Percentiles rank a stretch among this genome's conserved stretches.
Conservation (phyloP, 2,113 vertebrate species). For the Eolophus roseicapilla region DNA sequence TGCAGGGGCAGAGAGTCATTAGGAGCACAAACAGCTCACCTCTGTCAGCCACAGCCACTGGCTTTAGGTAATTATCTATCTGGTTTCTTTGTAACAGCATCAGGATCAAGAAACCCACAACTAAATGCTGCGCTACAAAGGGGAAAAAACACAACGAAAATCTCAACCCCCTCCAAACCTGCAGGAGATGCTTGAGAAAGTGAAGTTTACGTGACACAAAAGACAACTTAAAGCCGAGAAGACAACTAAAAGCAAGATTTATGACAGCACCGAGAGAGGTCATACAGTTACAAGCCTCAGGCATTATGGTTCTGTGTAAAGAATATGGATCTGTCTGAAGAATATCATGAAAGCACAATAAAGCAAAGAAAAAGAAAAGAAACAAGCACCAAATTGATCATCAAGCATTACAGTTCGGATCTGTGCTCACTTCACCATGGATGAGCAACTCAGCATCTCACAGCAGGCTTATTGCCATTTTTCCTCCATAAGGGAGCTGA, state of each 20-base stretch:
- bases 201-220: neutral
- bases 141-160: neutral
- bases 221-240: neutral
- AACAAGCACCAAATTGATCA: constrained; percentile 17
- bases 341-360: constrained; percentile 10
- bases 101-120: neutral
- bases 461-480: constrained; percentile 15
- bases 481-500: neutral
- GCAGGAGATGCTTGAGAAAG: neutral
- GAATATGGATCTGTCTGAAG: constrained; percentile 11
- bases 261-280: neutral
- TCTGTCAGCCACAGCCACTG: neutral
- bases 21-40: neutral
- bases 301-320: neutral
- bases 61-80: neutral
- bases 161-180: neutral
- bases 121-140: neutral
- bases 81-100: neutral
- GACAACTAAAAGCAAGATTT: constrained; percentile 17
- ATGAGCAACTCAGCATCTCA: neutral
- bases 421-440: neutral
- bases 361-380: constrained; percentile 9
- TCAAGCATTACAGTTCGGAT: neutral
- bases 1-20: neutral
- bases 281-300: constrained; percentile 3